These are phyloP conservation scores for Chauna torquata DNA, from an alignment of 2,113 vertebrate genomes.

Conservation along the genomic window DNA sequence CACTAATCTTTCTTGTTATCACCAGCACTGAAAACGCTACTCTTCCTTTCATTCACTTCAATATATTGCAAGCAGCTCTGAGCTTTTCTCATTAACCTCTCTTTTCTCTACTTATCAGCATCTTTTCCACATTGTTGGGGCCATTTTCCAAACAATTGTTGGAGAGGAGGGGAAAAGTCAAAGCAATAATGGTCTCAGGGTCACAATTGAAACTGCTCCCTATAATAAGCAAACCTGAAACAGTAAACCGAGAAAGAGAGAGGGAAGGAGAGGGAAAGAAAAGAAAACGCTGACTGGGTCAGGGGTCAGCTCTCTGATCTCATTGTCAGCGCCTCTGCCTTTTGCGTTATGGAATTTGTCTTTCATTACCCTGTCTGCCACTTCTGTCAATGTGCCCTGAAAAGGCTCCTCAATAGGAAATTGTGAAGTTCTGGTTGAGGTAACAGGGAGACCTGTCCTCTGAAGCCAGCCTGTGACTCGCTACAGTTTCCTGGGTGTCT, in stretches of 20 bases:
- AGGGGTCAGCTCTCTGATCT: slow-evolving; percentile 85
- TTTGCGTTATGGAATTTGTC: slow-evolving; percentile 78
- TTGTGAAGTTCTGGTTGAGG: slow-evolving; percentile 66
- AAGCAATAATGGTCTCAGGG: slow-evolving; percentile 77
- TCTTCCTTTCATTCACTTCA: slow-evolving; percentile 74
- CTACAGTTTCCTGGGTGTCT: neutral
- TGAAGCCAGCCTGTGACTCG: neutral
- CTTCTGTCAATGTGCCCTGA: slow-evolving; percentile 71
- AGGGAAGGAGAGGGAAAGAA: slow-evolving; percentile 71
- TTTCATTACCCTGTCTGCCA: slow-evolving; percentile 81
- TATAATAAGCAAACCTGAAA: slow-evolving; percentile 46
- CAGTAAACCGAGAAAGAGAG: slow-evolving; percentile 45
- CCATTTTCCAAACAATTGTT: slow-evolving; percentile 82
- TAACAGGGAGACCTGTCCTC: slow-evolving; percentile 7
- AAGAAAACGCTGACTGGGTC: slow-evolving; percentile 80
- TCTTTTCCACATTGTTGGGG: slow-evolving; percentile 79
- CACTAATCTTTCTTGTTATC: slow-evolving; percentile 65
- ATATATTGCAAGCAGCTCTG: slow-evolving; percentile 77
- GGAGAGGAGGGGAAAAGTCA: slow-evolving; percentile 19
- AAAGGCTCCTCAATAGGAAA: slow-evolving; percentile 60
- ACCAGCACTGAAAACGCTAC: slow-evolving; percentile 79
- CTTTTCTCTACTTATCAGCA: slow-evolving; percentile 81
- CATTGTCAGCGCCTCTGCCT: slow-evolving; percentile 76
- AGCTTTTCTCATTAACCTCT: slow-evolving; percentile 77
- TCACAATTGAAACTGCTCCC: slow-evolving; percentile 70